Evolutionary conservation across 2,113 vertebrate species (phyloP).

Genomic region (Hemiprocne comata): DNA sequence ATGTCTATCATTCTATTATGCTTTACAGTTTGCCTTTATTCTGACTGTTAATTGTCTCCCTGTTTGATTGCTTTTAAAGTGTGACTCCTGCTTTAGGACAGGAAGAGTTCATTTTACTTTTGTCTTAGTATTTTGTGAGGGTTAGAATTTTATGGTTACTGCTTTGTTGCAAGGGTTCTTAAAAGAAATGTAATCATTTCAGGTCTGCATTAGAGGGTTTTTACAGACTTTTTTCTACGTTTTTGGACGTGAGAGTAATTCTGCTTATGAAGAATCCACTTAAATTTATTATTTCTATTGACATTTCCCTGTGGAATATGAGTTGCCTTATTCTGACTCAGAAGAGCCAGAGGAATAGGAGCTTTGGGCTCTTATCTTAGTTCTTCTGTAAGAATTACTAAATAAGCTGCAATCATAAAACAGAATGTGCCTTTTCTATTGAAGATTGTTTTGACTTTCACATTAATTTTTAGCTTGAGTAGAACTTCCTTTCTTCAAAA

Average conservation of each 20-base stretch:
- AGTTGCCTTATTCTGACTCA: neutral
- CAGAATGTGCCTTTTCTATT: neutral
- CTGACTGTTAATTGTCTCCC: neutral
- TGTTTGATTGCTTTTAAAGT: neutral
- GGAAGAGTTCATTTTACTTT: neutral
- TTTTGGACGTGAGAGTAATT: neutral
- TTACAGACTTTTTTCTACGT: neutral
- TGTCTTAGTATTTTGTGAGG: neutral
- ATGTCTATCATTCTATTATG: neutral
- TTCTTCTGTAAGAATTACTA: slow-evolving; percentile 31
- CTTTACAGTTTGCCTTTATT: neutral
- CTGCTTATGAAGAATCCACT: neutral
- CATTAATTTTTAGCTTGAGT: neutral
- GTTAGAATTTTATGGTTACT: neutral
- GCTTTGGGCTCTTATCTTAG: neutral
- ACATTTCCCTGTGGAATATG: slow-evolving; percentile 2
- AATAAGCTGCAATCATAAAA: neutral
- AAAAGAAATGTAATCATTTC: neutral
- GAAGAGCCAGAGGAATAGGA: neutral
- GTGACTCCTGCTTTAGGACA: neutral
- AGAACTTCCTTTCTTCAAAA: neutral
- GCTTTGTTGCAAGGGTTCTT: neutral
- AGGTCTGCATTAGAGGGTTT: neutral
- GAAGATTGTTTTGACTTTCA: slow-evolving; percentile 37
- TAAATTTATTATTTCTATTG: slow-evolving; percentile 41